Conservation (phyloP, 1,140 invertebrate species). For the Ceratina japonica region DNA sequence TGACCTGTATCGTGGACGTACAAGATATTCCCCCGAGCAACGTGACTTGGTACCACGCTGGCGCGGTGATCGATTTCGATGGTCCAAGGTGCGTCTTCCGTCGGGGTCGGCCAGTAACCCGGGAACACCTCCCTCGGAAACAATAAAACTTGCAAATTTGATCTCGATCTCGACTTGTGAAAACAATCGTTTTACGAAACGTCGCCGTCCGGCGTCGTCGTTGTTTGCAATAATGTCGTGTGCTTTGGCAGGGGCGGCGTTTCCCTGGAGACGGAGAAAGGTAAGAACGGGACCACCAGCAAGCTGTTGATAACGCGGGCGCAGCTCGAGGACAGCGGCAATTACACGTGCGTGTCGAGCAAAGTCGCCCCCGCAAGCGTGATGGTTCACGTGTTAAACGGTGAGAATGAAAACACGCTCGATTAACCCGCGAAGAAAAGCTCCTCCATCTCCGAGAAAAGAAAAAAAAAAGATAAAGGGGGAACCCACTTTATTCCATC, state of each 20-base stretch:
- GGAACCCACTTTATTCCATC: background rate
- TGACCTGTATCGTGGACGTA: conserved; percentile 92
- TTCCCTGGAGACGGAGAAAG: conserved; percentile 93
- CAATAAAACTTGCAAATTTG: no score
- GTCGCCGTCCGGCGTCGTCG: background rate
- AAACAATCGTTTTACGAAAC: background rate
- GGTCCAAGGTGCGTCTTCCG: conserved; percentile 80
- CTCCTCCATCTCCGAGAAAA: background rate
- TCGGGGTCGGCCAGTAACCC: no score
- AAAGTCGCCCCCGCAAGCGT: conserved; percentile 91
- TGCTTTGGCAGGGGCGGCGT: conserved; percentile 84
- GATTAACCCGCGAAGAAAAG: background rate
- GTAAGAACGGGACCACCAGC: conserved; percentile 90
- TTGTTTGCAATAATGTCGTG: conserved; percentile 31
- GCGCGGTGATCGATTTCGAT: conserved; percentile 89
- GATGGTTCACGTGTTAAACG: conserved; percentile 92
- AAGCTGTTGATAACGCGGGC: conserved; percentile 92
- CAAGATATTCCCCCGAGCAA: conserved; percentile 89
- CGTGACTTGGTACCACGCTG: conserved; percentile 88
- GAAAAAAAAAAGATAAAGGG: background rate
- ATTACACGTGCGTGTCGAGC: conserved; percentile 91
- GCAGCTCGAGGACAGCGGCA: conserved; percentile 89
- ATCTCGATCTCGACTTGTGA: no score
- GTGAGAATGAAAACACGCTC: conserved; percentile 79
- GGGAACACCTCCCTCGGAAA: no score